phyloP scores from a whole-genome alignment of 2,888 invertebrate species.

The Standfussiana lucernea region DNA sequence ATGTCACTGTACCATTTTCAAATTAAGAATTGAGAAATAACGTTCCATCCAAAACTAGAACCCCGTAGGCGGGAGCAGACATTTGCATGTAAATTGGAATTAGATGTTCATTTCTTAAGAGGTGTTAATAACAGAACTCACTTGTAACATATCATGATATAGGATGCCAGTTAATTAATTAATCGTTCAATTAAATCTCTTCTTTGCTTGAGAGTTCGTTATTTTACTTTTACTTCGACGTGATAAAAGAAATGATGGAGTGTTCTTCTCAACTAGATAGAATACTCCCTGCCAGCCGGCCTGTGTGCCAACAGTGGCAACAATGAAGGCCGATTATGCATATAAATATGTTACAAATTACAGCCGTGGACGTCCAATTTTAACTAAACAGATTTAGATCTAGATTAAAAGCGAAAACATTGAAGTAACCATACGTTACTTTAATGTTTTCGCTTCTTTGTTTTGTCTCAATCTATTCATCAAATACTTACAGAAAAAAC shows the following conservation, averaged over 20 bases:
- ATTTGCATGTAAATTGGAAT: slow-evolving; percentile 39
- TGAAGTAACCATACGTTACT: too few species aligned
- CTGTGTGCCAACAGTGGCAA: background rate
- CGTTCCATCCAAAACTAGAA: slow-evolving; percentile 30
- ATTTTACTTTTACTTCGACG: background rate
- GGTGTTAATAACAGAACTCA: background rate
- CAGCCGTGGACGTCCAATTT: too few species aligned
- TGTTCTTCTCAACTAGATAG: background rate
- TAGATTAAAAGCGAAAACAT: too few species aligned
- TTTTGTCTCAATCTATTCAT: too few species aligned
- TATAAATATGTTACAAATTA: background rate
- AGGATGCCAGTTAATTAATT: too few species aligned
- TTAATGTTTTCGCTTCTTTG: background rate
- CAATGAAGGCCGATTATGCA: background rate
- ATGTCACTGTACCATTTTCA: slow-evolving; percentile 29
- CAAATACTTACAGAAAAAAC: background rate
- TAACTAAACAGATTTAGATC: too few species aligned
- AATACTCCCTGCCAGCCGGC: background rate
- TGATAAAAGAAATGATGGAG: background rate
- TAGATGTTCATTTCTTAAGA: slow-evolving; percentile 3
- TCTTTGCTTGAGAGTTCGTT: background rate
- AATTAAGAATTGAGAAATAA: slow-evolving; percentile 51
- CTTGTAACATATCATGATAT: background rate
- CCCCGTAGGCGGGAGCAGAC: slow-evolving; percentile 35
- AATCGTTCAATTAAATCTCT: background rate